Conservation (phyloP, 2,797 vertebrate species). For the Protosalanx chinensis region DNA sequence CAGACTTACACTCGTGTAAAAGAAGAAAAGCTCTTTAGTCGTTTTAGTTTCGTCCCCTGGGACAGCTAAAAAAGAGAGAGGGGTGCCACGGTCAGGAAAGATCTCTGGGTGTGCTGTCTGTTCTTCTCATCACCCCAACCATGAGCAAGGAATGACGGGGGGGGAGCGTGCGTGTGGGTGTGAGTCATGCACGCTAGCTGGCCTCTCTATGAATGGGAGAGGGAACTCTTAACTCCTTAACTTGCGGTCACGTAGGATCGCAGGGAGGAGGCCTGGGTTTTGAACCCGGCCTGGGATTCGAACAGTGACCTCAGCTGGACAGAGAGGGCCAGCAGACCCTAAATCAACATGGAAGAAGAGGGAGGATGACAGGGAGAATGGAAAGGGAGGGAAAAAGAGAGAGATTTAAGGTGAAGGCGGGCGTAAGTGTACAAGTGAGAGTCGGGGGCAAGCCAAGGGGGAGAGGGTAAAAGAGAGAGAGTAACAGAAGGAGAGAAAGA, state of each 20-base stretch:
- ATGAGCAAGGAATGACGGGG: too few relatives aligned
- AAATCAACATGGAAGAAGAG: slow-evolving; percentile 58
- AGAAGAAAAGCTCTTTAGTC: slow-evolving; percentile 9
- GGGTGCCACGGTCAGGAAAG: slow-evolving; percentile 1
- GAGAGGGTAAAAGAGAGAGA: background rate
- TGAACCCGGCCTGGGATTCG: slow-evolving; percentile 26
- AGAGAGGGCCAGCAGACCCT: slow-evolving; percentile 23
- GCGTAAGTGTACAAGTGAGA: too few relatives aligned
- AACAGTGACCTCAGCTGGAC: slow-evolving; percentile 47
- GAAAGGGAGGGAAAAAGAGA: background rate
- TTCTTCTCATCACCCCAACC: slow-evolving; percentile 25
- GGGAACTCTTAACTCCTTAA: too few relatives aligned
- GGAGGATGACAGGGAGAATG: slow-evolving; percentile 28
- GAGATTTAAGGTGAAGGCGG: background rate
- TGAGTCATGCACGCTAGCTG: too few relatives aligned
- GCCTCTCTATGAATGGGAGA: too few relatives aligned
- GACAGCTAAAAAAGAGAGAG: background rate
- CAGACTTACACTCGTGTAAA: slow-evolving; percentile 3
- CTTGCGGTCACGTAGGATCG: slow-evolving; percentile 10
- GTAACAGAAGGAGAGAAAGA: slow-evolving; percentile 1
- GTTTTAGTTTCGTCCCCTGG: slow-evolving; percentile 25
- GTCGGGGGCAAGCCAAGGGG: too few relatives aligned
- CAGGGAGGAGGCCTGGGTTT: slow-evolving; percentile 25
- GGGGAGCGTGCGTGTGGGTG: too few relatives aligned
- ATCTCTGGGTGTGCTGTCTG: slow-evolving; percentile 14